Percentiles rank a stretch among this genome's conserved stretches.
phyloP scores from a whole-genome alignment of 2,113 vertebrate species.

The Platysteira castanea region DNA sequence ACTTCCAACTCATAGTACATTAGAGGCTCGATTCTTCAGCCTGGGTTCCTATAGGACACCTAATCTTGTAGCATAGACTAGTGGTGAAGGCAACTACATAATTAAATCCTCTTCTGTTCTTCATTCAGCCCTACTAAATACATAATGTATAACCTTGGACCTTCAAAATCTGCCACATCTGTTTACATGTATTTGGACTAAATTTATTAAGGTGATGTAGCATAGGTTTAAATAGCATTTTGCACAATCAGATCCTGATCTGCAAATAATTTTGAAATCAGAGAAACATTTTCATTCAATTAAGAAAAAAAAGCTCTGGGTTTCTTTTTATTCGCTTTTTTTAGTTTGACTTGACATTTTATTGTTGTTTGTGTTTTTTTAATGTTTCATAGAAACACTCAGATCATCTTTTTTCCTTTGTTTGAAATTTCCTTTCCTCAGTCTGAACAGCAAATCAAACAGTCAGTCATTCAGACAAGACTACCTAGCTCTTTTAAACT shows the following conservation, averaged over 20 bases:
- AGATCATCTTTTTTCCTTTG: background rate
- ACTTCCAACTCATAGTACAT: background rate
- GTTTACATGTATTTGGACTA: background rate
- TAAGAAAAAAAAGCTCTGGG: background rate
- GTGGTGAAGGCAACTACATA: background rate
- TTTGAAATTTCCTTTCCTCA: background rate
- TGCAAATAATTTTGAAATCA: background rate
- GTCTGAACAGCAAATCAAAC: constrained; percentile 4
- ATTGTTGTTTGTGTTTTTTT: background rate
- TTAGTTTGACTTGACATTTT: background rate
- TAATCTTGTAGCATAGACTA: background rate
- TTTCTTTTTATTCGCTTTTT: background rate
- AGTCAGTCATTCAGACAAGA: background rate
- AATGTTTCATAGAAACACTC: background rate
- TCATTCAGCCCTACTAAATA: background rate
- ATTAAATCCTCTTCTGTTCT: background rate
- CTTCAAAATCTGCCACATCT: background rate
- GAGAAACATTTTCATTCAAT: background rate
- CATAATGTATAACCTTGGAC: background rate
- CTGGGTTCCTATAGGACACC: background rate
- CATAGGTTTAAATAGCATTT: background rate
- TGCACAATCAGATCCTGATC: background rate
- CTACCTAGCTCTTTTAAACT: background rate
- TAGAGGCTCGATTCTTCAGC: background rate
- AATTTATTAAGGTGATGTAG: background rate